Evolutionary conservation across 1,140 invertebrate genomes (phyloP), one percentile per base, ranked within the genome.

Genomic region (Zaprionus nigranus): DNA sequence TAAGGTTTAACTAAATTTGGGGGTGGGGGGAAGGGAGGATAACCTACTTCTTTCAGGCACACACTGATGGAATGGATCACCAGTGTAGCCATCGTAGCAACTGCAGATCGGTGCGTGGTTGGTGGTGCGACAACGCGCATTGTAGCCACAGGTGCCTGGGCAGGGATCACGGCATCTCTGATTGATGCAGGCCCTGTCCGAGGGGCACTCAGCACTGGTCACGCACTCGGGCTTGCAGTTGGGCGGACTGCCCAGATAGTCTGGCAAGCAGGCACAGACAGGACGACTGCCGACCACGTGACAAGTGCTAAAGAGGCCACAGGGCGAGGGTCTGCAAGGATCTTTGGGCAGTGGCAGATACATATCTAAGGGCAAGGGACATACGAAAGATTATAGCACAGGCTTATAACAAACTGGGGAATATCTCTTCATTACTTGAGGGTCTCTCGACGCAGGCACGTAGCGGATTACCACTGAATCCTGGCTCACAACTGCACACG

Each of bases 81-180:
- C 97, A 7, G 95, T 95, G 81, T 95, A 97, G 9, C 96, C 96
- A 34, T 94, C 94, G 13, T 94, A 93, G 88, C 97, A 97, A 86
- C 95, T 96, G 92, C 97, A 97, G 51, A 97, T 95, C 17, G 97
- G 96, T 87, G 95, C 96, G 87, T 97, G 97, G 82, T 96, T 97
- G 24, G 97, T 95, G n/a, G 97, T 96, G 91, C 95, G 95, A 92
- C 97, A 98, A 57, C 95, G 93, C 11, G 97, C 96, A 90, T 97
- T 96, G n/a, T 95, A 93, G n/a, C 97, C 97, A 87, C 97, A 98
- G 5, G 96, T 96, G 67, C 96, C 96, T 15, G 95, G 93, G 91
- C 96, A 97, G 4, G 97, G 97, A 93, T 97, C 96, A 61, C 94
- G 94, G 78, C 97, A 97, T 91, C 95, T 96, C 91, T 96, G 95